These are phyloP conservation scores for Harpagifer antarcticus DNA, from an alignment of 2,797 vertebrate genomes.

Conservation along the genomic window DNA sequence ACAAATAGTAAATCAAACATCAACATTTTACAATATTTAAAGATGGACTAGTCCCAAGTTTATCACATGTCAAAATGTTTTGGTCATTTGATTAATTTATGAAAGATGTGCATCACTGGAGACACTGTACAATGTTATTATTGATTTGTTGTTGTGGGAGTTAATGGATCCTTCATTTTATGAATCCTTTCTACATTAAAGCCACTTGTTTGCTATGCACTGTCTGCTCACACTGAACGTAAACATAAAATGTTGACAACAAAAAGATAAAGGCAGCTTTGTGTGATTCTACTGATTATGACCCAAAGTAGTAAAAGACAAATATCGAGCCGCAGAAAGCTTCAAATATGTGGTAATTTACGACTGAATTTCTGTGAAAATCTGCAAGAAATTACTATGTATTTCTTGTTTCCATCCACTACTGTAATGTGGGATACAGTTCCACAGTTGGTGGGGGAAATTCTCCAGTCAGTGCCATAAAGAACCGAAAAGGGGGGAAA, in stretches of 20 bases:
- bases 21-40: neutral
- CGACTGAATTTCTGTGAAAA: neutral
- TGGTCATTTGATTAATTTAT: neutral
- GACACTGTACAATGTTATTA: neutral
- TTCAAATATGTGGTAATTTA: too few relatives aligned
- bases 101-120: neutral
- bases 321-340: neutral
- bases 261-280: neutral
- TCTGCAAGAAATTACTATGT: neutral
- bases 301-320: neutral
- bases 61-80: neutral
- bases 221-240: neutral
- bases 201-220: neutral
- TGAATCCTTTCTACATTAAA: neutral
- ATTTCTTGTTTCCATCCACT: slow-evolving; percentile 1
- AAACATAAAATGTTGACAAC: neutral
- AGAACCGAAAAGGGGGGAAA: too few relatives aligned
- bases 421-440: neutral
- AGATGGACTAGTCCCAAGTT: neutral
- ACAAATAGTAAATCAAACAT: neutral
- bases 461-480: too few relatives aligned
- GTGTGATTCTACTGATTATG: neutral
- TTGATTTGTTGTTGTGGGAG: neutral
- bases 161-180: neutral
- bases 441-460: too few relatives aligned